A percentile compares a stretch with the other conserved stretches of the same genome.
These are phyloP conservation scores for Epicauta chinensis DNA, from an alignment of 1,140 invertebrate genomes.

Conservation along the genomic window DNA sequence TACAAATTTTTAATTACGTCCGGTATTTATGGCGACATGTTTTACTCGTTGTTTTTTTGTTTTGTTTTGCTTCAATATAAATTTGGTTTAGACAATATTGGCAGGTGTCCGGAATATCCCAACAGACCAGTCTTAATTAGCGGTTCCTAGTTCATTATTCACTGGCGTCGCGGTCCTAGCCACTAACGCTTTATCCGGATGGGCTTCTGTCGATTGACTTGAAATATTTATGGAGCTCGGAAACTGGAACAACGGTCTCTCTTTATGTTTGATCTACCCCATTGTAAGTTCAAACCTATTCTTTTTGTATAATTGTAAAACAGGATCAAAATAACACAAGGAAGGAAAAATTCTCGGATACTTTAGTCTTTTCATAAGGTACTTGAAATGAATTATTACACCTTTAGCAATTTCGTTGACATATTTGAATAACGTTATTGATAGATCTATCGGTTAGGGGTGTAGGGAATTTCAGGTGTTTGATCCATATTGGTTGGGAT, in stretches of 20 bases:
- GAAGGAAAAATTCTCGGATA: too few relatives aligned
- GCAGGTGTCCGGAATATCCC: constrained; percentile 39
- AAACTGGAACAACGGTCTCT: constrained; percentile 1
- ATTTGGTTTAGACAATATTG: constrained; percentile 29
- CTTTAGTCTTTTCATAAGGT: neutral
- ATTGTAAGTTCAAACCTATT: neutral
- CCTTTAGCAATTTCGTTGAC: constrained; percentile 10
- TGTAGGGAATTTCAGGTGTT: constrained; percentile 5
- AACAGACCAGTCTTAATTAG: constrained; percentile 41
- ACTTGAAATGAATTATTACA: constrained; percentile 12
- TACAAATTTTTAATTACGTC: neutral
- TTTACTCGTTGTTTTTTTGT: too few relatives aligned
- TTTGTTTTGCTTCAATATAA: too few relatives aligned
- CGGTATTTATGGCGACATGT: too few relatives aligned
- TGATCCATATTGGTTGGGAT: too few relatives aligned
- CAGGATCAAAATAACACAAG: too few relatives aligned
- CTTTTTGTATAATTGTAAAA: too few relatives aligned
- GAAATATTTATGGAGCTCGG: constrained; percentile 37
- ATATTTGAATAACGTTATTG: constrained; percentile 14
- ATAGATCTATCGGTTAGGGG: constrained; percentile 1
- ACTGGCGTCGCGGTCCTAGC: constrained; percentile 26
- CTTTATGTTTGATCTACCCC: constrained; percentile 16
- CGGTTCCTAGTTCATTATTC: constrained; percentile 39
- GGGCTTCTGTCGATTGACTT: constrained; percentile 34
- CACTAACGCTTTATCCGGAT: constrained; percentile 33